These are phyloP conservation scores for Lamellibrachia columna DNA, from an alignment of 2,888 invertebrate species.

Conservation along the genomic window DNA sequence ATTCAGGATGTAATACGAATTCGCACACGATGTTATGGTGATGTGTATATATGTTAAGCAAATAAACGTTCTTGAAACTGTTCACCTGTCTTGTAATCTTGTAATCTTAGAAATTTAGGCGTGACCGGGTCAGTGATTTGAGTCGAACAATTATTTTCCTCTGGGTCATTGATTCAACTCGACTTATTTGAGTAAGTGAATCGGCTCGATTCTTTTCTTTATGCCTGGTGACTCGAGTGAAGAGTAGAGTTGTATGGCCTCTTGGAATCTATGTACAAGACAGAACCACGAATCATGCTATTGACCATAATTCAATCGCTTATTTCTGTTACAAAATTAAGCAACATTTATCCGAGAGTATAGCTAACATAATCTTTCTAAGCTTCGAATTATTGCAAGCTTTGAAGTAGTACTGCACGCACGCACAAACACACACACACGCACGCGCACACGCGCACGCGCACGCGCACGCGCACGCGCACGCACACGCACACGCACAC, in stretches of 20 bases:
- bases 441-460: neutral
- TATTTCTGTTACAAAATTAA: neutral
- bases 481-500: conserved; percentile 7
- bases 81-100: neutral
- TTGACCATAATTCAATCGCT: too few relatives aligned
- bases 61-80: conserved; percentile 10
- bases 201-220: neutral
- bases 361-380: too few relatives aligned
- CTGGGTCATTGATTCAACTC: neutral
- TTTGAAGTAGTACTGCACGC: too few relatives aligned
- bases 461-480: neutral
- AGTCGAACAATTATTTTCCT: neutral
- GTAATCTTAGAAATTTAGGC: neutral
- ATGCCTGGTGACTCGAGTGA: neutral
- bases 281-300: neutral
- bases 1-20: neutral
- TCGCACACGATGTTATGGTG: conserved; percentile 5
- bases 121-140: neutral
- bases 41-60: conserved; percentile 16
- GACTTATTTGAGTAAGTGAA: neutral
- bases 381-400: too few relatives aligned
- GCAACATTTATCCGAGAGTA: neutral
- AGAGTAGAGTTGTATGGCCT: neutral
- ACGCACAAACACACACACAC: neutral
- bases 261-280: neutral